Base-by-base conservation (phyloP, 2,888 invertebrate genomes). In the Adela reaumurella region DNA sequence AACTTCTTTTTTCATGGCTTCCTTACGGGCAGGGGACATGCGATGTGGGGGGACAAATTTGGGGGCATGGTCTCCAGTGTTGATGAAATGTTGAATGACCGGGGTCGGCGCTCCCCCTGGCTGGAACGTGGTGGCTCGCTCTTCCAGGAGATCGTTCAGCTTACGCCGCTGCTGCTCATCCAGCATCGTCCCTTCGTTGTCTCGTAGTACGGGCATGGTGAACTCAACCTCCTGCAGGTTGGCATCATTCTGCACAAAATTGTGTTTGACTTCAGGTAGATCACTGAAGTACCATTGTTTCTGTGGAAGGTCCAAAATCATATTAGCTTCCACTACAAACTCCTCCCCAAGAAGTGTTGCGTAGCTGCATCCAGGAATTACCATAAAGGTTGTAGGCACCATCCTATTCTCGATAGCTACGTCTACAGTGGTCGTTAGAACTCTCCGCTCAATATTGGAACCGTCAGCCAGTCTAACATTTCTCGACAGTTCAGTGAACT, bases 31-130 rank as follows among this genome's bases (percentile, higher is more conserved):
- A n/a, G 60, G 57, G 4, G 58, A 55, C 42, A 64, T 50, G 20
- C 61, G 53, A 50, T 62, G 64, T 1, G 62, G 62, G 2, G 62
- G 60, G 6, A 55, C 53, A 1, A 62, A 53, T 43, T 64, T 57
- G 4, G 64, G 62, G 1, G 52, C 49, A 45, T 59, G 53, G 45
- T 58, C 50, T 2, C 54, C 56, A 5, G 60, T 59, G 20, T 61
- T 54, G 4, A 62, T 63, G 6, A 28, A 29, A 43, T 62, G 62
- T 50, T 57, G 46, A 8, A 52, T 49, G 42, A 48, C 50, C 0
- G 44, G 41, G 3, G 53, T 51, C 5, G 52, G 46, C 10, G 20
- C 55, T 55, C 51, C 53, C 49, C 51, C 51, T 53, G 35, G 35
- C 44, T 29, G 28, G 45, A 53, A 52, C 24, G 51, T 48, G 16